phyloP scores from a whole-genome alignment of 2,113 vertebrate species.

The Corvus moneduloides region DNA sequence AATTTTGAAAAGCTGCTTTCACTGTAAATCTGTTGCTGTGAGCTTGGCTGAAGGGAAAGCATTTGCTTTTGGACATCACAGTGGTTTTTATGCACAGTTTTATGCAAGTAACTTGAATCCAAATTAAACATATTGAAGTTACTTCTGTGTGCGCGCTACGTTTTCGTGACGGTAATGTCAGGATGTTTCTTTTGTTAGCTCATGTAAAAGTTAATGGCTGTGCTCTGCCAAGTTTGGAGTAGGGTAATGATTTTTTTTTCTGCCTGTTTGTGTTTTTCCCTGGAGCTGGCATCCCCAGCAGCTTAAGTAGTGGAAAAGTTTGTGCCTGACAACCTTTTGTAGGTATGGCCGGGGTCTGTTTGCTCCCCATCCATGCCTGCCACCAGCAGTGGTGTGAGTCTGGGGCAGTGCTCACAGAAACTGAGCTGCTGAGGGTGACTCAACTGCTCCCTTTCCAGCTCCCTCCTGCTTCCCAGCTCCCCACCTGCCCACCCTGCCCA shows the following conservation, averaged over 20 bases:
- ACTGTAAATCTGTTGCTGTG: conserved; percentile 32
- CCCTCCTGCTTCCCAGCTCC: neutral
- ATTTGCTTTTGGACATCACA: conserved; percentile 67
- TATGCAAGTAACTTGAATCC: conserved; percentile 67
- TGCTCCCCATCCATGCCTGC: neutral
- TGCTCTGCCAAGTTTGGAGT: conserved; percentile 54
- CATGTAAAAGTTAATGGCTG: conserved; percentile 64
- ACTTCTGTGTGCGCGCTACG: conserved; percentile 37
- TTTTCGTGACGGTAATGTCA: conserved; percentile 38
- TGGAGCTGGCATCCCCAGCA: conserved; percentile 38
- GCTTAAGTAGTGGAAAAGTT: conserved; percentile 60
- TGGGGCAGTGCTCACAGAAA: neutral
- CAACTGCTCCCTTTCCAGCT: neutral
- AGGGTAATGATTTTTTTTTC: conserved; percentile 52
- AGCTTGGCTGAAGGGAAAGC: conserved; percentile 52
- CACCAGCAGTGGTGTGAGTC: neutral
- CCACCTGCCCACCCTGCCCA: neutral
- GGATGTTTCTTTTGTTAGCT: conserved; percentile 71
- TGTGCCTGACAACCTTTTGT: conserved; percentile 22
- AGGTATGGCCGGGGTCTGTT: conserved; percentile 4
- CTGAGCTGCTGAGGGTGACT: neutral
- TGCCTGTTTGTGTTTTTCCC: conserved; percentile 57
- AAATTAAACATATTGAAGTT: conserved; percentile 60
- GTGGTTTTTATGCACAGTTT: conserved; percentile 54
- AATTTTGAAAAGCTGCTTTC: conserved; percentile 49